phyloP scores from a whole-genome alignment of 2,888 invertebrate genomes.

The Euzetes globulus region DNA sequence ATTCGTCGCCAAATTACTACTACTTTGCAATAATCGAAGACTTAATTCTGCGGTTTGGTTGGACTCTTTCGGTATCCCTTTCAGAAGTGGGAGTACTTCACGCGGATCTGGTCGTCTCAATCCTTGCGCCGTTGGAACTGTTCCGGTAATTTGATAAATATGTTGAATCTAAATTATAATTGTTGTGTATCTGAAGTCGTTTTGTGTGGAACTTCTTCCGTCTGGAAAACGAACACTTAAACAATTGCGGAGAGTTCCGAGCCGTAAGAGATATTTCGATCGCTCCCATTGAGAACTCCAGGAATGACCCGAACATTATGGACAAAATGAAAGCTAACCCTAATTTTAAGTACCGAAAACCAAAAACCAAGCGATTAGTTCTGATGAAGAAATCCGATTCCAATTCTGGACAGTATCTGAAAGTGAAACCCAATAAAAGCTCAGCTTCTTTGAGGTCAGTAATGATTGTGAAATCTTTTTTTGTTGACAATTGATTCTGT shows the following conservation, averaged over 20 bases:
- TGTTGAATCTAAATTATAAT: background rate
- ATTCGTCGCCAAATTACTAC: conserved; percentile 63
- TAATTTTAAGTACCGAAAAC: background rate
- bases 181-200: conserved; percentile 51
- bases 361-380: background rate
- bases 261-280: conserved; percentile 96
- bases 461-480: background rate
- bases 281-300: conserved; percentile 59
- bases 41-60: conserved; percentile 80
- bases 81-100: conserved; percentile 68
- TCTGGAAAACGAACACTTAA: conserved; percentile 95
- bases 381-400: background rate
- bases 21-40: conserved; percentile 96
- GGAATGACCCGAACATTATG: background rate
- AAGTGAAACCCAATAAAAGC: background rate
- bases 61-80: conserved; percentile 79
- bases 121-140: conserved; percentile 77
- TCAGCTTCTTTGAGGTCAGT: background rate
- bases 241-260: conserved; percentile 95
- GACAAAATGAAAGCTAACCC: background rate
- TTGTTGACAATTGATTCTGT: background rate
- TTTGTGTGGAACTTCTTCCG: conserved; percentile 99
- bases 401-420: background rate
- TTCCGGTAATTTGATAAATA: conserved; percentile 58
- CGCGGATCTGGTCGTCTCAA: conserved; percentile 71